A percentile compares a stretch with the other conserved stretches of the same genome.
Evolutionary conservation across 2,888 invertebrate genomes (phyloP).

Genomic region (Leucophenga montana): DNA sequence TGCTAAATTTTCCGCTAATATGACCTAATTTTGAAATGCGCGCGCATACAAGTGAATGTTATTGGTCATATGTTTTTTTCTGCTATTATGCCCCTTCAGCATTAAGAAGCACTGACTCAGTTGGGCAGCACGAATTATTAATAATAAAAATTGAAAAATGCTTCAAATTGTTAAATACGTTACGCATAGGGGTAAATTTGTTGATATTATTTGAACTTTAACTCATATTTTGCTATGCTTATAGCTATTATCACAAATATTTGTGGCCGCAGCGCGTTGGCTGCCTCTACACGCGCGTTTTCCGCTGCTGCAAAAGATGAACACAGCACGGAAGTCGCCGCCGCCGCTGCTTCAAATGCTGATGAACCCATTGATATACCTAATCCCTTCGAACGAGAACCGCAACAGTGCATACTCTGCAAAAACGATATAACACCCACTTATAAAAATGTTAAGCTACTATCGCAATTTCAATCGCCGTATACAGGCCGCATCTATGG

Average conservation of each 20-base stretch:
- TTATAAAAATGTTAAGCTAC: slow-evolving; percentile 91
- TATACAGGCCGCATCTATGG: slow-evolving; percentile 95
- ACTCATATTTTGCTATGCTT: not conserved
- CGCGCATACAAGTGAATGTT: too few relatives aligned
- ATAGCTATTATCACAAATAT: slow-evolving; percentile 41
- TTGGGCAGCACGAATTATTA: not conserved
- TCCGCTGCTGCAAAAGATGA: slow-evolving; percentile 23
- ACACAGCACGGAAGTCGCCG: not conserved
- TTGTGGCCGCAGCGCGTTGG: slow-evolving; percentile 29
- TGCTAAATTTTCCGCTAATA: too few relatives aligned
- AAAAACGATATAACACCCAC: slow-evolving; percentile 85
- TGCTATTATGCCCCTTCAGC: not conserved
- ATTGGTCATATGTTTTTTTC: too few relatives aligned
- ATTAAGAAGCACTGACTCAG: too few relatives aligned
- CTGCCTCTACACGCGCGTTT: slow-evolving; percentile 36
- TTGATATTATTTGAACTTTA: not conserved
- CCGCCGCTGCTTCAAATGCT: slow-evolving; percentile 25
- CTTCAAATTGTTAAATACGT: slow-evolving; percentile 50
- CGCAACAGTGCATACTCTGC: slow-evolving; percentile 85
- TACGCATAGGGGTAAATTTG: slow-evolving; percentile 52
- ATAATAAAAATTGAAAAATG: slow-evolving; percentile 43
- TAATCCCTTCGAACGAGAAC: slow-evolving; percentile 88
- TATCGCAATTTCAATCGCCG: slow-evolving; percentile 96
- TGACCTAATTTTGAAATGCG: too few relatives aligned
- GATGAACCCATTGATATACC: slow-evolving; percentile 76